phyloP scores from a whole-genome alignment of 2,888 invertebrate genomes.

The Cheilosia grossa region DNA sequence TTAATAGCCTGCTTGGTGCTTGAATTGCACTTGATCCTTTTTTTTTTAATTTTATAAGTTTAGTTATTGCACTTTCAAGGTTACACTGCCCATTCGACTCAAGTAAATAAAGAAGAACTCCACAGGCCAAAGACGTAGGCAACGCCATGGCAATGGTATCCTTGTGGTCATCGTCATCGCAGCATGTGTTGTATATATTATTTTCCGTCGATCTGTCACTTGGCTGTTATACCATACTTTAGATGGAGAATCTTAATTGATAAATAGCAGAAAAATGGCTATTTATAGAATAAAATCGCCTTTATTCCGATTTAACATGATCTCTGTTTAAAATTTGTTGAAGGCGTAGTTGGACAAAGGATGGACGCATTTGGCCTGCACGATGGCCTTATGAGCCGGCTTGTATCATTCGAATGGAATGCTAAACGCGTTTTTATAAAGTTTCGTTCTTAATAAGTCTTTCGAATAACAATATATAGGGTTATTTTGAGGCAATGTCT shows the following conservation, averaged over 20 bases:
- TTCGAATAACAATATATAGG: conserved; percentile 37
- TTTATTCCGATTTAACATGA: conserved; percentile 48
- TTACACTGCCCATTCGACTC: conserved; percentile 32
- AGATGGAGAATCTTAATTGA: conserved; percentile 64
- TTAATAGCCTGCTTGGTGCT: conserved; percentile 51
- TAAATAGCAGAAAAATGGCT: conserved; percentile 64
- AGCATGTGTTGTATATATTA: conserved; percentile 16
- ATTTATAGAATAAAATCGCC: conserved; percentile 68
- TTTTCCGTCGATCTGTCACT: conserved; percentile 64
- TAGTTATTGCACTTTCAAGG: conserved; percentile 71
- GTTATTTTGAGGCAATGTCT: too few species aligned
- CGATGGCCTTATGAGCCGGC: background rate
- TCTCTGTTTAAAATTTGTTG: conserved; percentile 62
- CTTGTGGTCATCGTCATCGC: conserved; percentile 41
- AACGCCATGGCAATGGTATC: conserved; percentile 37
- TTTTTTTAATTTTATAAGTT: conserved; percentile 36
- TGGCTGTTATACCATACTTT: conserved; percentile 47
- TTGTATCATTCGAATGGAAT: conserved; percentile 20
- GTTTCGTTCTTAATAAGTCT: conserved; percentile 37
- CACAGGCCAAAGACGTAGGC: conserved; percentile 19
- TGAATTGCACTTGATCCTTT: conserved; percentile 51
- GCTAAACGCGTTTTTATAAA: conserved; percentile 24
- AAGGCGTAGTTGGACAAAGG: conserved; percentile 13
- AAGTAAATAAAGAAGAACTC: conserved; percentile 22
- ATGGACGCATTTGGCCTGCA: background rate